phyloP scores from a whole-genome alignment of 2,888 invertebrate species.

The Himalopsyche tibetana region DNA sequence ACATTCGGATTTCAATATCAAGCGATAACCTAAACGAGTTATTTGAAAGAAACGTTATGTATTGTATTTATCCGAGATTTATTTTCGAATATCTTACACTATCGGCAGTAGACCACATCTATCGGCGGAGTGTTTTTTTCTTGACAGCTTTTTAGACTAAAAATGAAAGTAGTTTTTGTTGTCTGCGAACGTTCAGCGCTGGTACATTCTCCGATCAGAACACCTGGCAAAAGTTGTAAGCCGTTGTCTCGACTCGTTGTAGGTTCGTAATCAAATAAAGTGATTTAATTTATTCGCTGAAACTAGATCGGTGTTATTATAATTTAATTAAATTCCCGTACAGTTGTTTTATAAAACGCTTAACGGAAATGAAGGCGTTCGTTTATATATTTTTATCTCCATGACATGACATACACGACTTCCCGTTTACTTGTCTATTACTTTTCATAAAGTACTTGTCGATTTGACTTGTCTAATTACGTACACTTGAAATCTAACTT shows the following conservation, averaged over 20 bases:
- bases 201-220: constrained; percentile 7
- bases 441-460: no score
- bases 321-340: constrained; percentile 14
- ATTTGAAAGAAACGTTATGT: constrained; percentile 1
- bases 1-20: constrained; percentile 1
- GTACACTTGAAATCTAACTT: no score
- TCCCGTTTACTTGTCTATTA: no score
- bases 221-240: constrained; percentile 2
- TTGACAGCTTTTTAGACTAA: constrained; percentile 57
- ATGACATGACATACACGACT: neutral
- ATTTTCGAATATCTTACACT: constrained; percentile 22
- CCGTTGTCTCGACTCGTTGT: neutral
- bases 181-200: constrained; percentile 41
- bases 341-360: constrained; percentile 19
- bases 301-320: constrained; percentile 37
- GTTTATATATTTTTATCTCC: neutral
- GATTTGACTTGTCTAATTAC: no score
- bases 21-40: neutral
- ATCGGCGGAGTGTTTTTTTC: constrained; percentile 48
- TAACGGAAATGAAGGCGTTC: neutral
- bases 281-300: constrained; percentile 9
- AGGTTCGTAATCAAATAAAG: constrained; percentile 3
- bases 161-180: constrained; percentile 61
- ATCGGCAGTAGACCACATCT: constrained; percentile 34
- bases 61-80: neutral